Conservation (phyloP, 2,113 vertebrate genomes). For the Muscicapa adusta region DNA sequence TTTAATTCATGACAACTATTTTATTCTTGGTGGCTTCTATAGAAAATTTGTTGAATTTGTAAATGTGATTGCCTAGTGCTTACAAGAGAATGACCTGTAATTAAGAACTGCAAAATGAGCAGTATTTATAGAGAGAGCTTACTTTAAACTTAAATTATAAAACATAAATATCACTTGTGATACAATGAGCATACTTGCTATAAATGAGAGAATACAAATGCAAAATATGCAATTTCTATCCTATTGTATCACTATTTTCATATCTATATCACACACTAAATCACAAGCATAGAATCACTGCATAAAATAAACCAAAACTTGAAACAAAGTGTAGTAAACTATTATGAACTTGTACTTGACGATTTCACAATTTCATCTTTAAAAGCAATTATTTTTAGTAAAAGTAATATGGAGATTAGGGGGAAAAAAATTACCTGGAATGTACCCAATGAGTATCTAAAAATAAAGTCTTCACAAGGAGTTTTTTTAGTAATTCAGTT, state of each 20-base stretch:
- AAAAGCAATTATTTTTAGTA: neutral
- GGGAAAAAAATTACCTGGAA: neutral
- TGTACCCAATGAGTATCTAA: neutral
- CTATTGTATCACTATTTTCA: neutral
- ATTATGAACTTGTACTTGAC: neutral
- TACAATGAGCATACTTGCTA: neutral
- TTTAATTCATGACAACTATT: neutral
- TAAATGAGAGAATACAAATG: neutral
- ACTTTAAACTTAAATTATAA: neutral
- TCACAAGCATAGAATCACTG: neutral
- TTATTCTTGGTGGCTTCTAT: neutral
- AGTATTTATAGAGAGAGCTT: neutral
- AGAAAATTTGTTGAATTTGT: neutral
- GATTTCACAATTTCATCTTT: neutral
- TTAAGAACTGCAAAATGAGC: neutral
- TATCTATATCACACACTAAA: neutral
- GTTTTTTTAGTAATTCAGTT: neutral
- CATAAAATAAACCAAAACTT: neutral
- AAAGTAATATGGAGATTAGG: neutral
- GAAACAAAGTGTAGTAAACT: neutral
- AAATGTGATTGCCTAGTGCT: neutral
- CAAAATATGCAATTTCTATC: neutral
- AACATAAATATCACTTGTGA: neutral
- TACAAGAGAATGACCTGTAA: neutral
- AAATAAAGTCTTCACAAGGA: neutral